Evolutionary conservation across 2,113 vertebrate genomes (phyloP).

Genomic region (Noturus placidus): DNA sequence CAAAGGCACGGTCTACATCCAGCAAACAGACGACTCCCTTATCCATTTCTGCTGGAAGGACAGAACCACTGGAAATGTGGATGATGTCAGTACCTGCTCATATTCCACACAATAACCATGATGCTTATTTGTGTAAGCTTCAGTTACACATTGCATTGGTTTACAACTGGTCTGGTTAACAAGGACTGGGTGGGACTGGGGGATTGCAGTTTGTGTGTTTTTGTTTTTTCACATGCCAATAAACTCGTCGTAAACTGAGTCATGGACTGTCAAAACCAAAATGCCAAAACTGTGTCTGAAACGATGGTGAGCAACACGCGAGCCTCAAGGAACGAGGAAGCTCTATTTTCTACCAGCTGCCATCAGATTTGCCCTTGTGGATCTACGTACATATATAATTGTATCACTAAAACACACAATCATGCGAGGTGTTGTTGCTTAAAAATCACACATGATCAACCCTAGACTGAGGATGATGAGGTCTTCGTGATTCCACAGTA

Average conservation of each 20-base stretch:
- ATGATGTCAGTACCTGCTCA: slow-evolving; percentile 1
- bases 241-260: no score
- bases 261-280: no score
- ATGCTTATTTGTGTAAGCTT: neutral
- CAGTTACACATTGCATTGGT: neutral
- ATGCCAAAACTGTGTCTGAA: no score
- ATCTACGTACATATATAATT: neutral
- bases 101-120: no score
- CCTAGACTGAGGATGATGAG: no score
- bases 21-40: slow-evolving; percentile 95
- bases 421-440: neutral
- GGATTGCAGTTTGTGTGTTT: no score
- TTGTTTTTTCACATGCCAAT: no score
- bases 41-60: slow-evolving; percentile 99
- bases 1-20: slow-evolving; percentile 94
- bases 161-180: neutral
- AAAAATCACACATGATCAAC: no score
- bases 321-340: no score
- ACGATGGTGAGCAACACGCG: no score
- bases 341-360: no score
- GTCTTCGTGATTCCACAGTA: no score
- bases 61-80: slow-evolving; percentile 81
- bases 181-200: neutral
- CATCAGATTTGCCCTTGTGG: neutral
- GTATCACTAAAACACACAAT: neutral